Conservation (phyloP, 2,888 invertebrate genomes). For the Tillus elongatus region DNA sequence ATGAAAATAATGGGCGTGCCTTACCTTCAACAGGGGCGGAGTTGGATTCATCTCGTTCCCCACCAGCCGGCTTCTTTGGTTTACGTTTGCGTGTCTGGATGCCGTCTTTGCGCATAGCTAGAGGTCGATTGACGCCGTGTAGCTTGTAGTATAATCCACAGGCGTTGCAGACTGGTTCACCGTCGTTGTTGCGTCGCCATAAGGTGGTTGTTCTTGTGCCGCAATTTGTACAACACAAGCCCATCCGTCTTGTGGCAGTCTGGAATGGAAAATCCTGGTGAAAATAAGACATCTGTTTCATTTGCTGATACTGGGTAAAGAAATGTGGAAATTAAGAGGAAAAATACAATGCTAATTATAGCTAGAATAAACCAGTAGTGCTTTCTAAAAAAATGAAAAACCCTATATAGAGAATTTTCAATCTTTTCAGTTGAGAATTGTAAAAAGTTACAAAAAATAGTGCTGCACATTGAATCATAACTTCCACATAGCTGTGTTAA, state of each 20-base stretch:
- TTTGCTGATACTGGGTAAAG: no score
- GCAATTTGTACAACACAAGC: slow-evolving; percentile 92
- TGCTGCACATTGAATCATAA: no score
- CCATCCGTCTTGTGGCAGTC: slow-evolving; percentile 80
- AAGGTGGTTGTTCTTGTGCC: slow-evolving; percentile 95
- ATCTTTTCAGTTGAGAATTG: no score
- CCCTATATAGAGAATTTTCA: no score
- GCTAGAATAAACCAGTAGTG: no score
- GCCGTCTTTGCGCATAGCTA: slow-evolving; percentile 94
- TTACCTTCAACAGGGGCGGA: slow-evolving; percentile 39
- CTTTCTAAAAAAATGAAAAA: no score
- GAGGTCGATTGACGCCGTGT: slow-evolving; percentile 84
- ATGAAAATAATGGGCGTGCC: no score
- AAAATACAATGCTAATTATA: no score
- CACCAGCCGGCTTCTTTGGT: slow-evolving; percentile 67
- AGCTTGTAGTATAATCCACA: slow-evolving; percentile 95
- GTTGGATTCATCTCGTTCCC: slow-evolving; percentile 34
- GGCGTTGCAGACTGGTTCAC: slow-evolving; percentile 98
- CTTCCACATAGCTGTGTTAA: no score
- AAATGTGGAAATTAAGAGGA: no score
- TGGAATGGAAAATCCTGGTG: slow-evolving; percentile 44
- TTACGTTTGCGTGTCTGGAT: slow-evolving; percentile 95
- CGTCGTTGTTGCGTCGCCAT: slow-evolving; percentile 96
- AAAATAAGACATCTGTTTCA: no score
- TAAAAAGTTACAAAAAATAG: no score